Evolutionary conservation across 2,113 vertebrate species (phyloP).

Genomic region (Amia ocellicauda): DNA sequence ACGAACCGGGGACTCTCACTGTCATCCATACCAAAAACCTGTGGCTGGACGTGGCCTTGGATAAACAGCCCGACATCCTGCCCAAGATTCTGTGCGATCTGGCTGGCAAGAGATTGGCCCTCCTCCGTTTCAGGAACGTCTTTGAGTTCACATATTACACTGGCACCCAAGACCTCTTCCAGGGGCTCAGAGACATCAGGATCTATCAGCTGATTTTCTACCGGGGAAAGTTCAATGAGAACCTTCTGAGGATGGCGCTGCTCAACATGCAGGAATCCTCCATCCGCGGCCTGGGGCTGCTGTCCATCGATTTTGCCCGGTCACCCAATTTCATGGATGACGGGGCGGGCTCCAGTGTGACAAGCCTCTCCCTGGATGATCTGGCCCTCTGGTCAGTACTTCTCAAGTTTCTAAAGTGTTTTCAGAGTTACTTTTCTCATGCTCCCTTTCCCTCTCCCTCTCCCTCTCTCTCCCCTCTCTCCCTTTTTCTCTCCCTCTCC

Average conservation of each 20-base stretch:
- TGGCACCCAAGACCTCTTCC: slow-evolving; percentile 57
- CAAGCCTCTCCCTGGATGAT: slow-evolving; percentile 51
- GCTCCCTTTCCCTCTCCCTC: no score
- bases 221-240: slow-evolving; percentile 78
- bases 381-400: slow-evolving; percentile 64
- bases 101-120: slow-evolving; percentile 50
- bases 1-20: slow-evolving; percentile 67
- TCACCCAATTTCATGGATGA: slow-evolving; percentile 52
- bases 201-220: slow-evolving; percentile 61
- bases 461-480: no score
- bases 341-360: slow-evolving; percentile 36
- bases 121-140: slow-evolving; percentile 72
- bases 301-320: slow-evolving; percentile 76
- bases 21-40: slow-evolving; percentile 57
- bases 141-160: slow-evolving; percentile 77
- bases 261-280: slow-evolving; percentile 54
- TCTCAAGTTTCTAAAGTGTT: no score
- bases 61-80: slow-evolving; percentile 47
- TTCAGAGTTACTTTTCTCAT: no score
- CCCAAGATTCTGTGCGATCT: slow-evolving; percentile 64
- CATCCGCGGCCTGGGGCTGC: slow-evolving; percentile 55
- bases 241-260: slow-evolving; percentile 66
- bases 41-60: slow-evolving; percentile 71
- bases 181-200: slow-evolving; percentile 47
- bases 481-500: no score